Base-by-base conservation (phyloP, 2,113 vertebrate species). In the Megaceryle maxima region DNA sequence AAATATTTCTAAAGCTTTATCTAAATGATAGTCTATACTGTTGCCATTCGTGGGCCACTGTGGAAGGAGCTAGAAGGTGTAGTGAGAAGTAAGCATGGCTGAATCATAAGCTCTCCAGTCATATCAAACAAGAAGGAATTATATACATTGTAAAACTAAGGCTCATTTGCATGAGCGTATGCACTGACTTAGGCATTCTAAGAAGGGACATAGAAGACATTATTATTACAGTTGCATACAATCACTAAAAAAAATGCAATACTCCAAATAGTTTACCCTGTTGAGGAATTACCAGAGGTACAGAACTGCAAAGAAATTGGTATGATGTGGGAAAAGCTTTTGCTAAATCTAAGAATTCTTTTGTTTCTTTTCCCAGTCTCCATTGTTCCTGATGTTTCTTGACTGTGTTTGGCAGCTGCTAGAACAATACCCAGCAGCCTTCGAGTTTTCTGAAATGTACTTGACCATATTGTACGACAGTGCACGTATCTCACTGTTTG, bases 401-500 rank as follows among this genome's bases (percentile, higher is more conserved):
- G 99, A 99, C 96, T 99, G 99, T 28, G 98, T 99, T 21, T 99
- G 99, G 99, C 99, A 99, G 97, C 98, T 99, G 83, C 98, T 99
- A 39, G 98, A 99, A 22, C 99, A 99, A 53, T 99, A 99, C 94
- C 99, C 99, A 25, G 98, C 99, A 28, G 99, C 99, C 35, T 99
- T 99, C 1, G 99, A 99, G 97, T 99, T 99, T 94, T 99, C 99
- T 0, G 99, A 99, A 86, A 91, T 98, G n/a, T 99, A 99, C 96
- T 94, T 99, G 96, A 98, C 98, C 0, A 96, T 99, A 29, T 89
- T 99, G 94, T 96, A 98, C 5, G 99, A 99, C 97, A 99, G 99
- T 46, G 98, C 99, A 80, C 98, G 98, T 91, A 97, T 99, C 88
- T 98, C 99, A 0, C 88, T 99, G 68, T 99, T 99, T 14, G 99